A percentile compares a stretch with the other conserved stretches of the same genome.
These are phyloP conservation scores for Antrozous pallidus DNA, from an alignment of 2,797 vertebrate species.

Conservation along the genomic window DNA sequence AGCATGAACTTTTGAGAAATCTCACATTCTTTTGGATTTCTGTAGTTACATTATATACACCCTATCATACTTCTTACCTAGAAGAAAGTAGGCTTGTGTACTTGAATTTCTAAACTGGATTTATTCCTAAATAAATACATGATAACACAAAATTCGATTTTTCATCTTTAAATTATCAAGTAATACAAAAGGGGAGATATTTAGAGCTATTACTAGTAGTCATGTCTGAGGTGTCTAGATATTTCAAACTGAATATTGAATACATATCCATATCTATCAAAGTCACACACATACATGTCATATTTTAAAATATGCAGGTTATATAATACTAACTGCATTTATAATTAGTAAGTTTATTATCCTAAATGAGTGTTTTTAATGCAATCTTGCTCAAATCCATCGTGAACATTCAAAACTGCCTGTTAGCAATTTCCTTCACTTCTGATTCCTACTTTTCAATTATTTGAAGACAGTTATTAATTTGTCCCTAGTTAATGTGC, in stretches of 20 bases:
- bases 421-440: background rate
- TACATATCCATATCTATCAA: background rate
- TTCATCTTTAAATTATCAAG: constrained; percentile 20
- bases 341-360: background rate
- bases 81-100: background rate
- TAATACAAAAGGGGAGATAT: background rate
- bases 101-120: background rate
- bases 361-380: constrained; percentile 29
- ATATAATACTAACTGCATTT: background rate
- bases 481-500: background rate
- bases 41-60: background rate
- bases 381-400: background rate
- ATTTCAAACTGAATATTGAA: background rate
- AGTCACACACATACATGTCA: background rate
- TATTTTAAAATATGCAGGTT: no score
- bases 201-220: background rate
- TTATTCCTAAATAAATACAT: background rate
- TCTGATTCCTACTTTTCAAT: background rate
- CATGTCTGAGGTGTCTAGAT: background rate
- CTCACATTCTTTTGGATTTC: background rate
- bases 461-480: constrained; percentile 41
- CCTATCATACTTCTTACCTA: background rate
- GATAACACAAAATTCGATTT: background rate
- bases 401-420: constrained; percentile 1
- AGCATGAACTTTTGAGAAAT: constrained; percentile 20